Evolutionary conservation across 92 coral and sea anemone genomes (phyloP).

Genomic region (Chrysogorgia sp.): DNA sequence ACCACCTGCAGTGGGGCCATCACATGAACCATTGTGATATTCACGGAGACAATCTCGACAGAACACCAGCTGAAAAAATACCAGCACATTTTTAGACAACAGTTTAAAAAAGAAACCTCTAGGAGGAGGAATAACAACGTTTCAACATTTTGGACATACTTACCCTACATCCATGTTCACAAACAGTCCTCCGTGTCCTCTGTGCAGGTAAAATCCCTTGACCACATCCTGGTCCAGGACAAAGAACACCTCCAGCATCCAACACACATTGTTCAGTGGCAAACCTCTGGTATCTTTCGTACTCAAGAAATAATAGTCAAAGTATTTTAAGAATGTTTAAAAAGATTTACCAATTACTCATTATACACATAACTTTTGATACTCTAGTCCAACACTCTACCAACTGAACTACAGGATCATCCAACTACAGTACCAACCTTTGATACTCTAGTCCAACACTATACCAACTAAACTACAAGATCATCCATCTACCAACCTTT

Average conservation of each 20-base stretch:
- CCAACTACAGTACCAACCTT: too few species aligned
- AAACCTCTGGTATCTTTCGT: conserved; percentile 87
- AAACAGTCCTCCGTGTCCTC: conserved; percentile 59
- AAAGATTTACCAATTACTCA: too few species aligned
- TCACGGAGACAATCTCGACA: conserved; percentile 85
- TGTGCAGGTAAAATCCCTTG: conserved; percentile 73
- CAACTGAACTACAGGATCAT: too few species aligned
- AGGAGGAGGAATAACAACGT: not conserved
- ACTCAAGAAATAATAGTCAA: conserved; percentile 51
- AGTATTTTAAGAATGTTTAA: too few species aligned
- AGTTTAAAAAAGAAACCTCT: conserved; percentile 2
- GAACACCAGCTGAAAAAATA: conserved; percentile 64
- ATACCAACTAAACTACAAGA: too few species aligned
- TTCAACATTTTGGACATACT: conserved; percentile 39
- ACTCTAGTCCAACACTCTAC: too few species aligned
- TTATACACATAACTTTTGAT: too few species aligned
- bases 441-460: too few species aligned
- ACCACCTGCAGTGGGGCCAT: conserved; percentile 24
- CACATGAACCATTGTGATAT: conserved; percentile 66
- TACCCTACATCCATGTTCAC: conserved; percentile 73
- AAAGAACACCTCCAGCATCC: conserved; percentile 77
- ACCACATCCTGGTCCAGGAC: conserved; percentile 95
- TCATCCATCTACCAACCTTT: too few species aligned
- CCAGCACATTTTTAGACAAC: not conserved
- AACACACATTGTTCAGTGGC: conserved; percentile 85